Conservation (phyloP, 1,140 invertebrate species). For the Trichonephila clavata region DNA sequence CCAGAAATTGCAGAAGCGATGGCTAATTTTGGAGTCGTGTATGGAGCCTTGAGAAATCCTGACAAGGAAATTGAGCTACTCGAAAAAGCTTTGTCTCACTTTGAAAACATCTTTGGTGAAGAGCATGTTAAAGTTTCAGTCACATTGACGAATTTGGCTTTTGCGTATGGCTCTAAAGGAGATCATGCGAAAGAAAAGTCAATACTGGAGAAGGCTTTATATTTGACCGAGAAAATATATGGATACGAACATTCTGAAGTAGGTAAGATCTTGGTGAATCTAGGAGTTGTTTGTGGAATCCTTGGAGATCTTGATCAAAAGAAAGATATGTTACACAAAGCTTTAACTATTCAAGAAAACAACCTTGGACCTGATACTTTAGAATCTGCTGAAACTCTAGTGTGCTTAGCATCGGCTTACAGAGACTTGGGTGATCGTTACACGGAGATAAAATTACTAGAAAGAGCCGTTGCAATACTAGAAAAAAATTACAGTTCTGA, state of each 20-base stretch:
- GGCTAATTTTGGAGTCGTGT: slow-evolving; percentile 64
- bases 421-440: slow-evolving; percentile 35
- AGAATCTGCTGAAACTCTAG: slow-evolving; percentile 47
- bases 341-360: slow-evolving; percentile 41
- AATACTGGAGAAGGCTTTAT: slow-evolving; percentile 31
- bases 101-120: slow-evolving; percentile 51
- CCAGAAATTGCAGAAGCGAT: slow-evolving; percentile 44
- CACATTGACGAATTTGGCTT: slow-evolving; percentile 47
- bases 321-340: slow-evolving; percentile 55
- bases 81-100: slow-evolving; percentile 29
- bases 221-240: slow-evolving; percentile 46
- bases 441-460: slow-evolving; percentile 36
- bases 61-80: slow-evolving; percentile 45
- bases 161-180: slow-evolving; percentile 40
- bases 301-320: slow-evolving; percentile 6
- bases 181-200: slow-evolving; percentile 34
- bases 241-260: slow-evolving; percentile 55
- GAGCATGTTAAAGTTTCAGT: slow-evolving; percentile 64
- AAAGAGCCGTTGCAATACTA: slow-evolving; percentile 25
- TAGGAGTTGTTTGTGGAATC: slow-evolving; percentile 20
- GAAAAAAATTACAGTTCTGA: slow-evolving; percentile 30
- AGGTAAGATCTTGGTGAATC: slow-evolving; percentile 39
- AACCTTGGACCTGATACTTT: not conserved
- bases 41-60: slow-evolving; percentile 42
- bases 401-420: slow-evolving; percentile 47